Evolutionary conservation across 2,113 vertebrate genomes (phyloP).

Genomic region (Paracanthobrama guichenoti): DNA sequence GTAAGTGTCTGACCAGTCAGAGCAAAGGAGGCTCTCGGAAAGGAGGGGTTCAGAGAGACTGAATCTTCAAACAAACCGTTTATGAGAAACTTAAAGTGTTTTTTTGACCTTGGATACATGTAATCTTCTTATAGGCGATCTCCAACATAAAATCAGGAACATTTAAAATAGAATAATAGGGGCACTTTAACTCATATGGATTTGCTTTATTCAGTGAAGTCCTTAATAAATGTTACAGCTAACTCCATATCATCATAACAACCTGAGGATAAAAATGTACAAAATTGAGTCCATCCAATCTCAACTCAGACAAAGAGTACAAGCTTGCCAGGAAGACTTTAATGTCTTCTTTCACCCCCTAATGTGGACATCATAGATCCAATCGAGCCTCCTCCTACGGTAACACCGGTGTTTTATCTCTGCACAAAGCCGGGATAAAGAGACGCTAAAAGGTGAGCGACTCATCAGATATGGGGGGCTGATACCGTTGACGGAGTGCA

Average conservation of each 20-base stretch:
- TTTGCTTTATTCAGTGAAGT: not conserved
- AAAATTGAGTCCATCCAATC: conserved; percentile 22
- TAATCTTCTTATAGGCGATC: too few relatives aligned
- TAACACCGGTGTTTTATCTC: conserved; percentile 45
- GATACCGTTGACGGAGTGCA: conserved; percentile 52
- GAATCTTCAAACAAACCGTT: too few relatives aligned
- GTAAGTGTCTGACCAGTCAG: too few relatives aligned
- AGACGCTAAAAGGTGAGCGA: conserved; percentile 48
- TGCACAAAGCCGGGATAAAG: conserved; percentile 49
- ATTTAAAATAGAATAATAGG: too few relatives aligned
- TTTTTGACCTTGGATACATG: too few relatives aligned
- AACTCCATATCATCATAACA: conserved; percentile 9
- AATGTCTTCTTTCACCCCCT: conserved; percentile 38
- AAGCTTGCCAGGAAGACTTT: conserved; percentile 15
- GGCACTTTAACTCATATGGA: not conserved
- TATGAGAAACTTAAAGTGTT: too few relatives aligned
- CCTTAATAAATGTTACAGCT: conserved; percentile 15
- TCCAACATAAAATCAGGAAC: too few relatives aligned
- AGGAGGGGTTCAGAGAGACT: too few relatives aligned
- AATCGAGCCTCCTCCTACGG: conserved; percentile 25
- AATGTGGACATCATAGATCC: conserved; percentile 46
- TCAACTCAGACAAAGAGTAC: conserved; percentile 12
- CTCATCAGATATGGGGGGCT: conserved; percentile 52
- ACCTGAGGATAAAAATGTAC: not conserved
- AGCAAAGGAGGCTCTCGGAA: too few relatives aligned